A percentile compares a stretch with the other conserved stretches of the same genome.
These are phyloP conservation scores for Caenorhabditis angaria DNA, from an alignment of 2,888 invertebrate species.

Conservation along the genomic window DNA sequence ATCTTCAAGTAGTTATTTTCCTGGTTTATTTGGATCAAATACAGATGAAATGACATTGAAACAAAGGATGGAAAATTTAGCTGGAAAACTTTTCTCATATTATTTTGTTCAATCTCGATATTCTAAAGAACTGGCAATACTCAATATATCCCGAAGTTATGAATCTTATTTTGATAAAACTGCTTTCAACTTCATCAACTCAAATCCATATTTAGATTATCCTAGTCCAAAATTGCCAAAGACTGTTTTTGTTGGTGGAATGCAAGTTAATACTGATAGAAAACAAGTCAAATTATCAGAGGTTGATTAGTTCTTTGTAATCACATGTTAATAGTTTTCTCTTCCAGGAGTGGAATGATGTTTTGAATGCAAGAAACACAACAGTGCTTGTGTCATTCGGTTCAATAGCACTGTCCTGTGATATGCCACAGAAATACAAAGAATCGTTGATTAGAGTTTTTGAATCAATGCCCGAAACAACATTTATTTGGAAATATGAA, in stretches of 20 bases:
- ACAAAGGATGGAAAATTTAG: constrained; percentile 19
- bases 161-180: constrained; percentile 16
- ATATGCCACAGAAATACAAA: constrained; percentile 43
- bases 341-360: constrained; percentile 29
- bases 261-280: constrained; percentile 33
- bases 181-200: constrained; percentile 31
- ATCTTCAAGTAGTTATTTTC: constrained; percentile 17
- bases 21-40: constrained; percentile 11
- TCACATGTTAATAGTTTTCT: too few species aligned
- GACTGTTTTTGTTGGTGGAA: constrained; percentile 42
- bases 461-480: constrained; percentile 27
- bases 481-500: constrained; percentile 52
- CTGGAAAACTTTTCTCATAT: constrained; percentile 1
- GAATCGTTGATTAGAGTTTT: constrained; percentile 26
- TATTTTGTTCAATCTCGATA: constrained; percentile 5
- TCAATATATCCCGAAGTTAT: background rate
- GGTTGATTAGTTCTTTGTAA: too few species aligned
- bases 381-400: constrained; percentile 44
- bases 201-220: constrained; percentile 40
- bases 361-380: constrained; percentile 21
- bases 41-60: constrained; percentile 18
- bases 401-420: constrained; percentile 28
- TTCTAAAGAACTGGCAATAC: constrained; percentile 15
- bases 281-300: constrained; percentile 15
- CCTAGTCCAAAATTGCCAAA: constrained; percentile 38